Base-by-base conservation (phyloP, 2,888 invertebrate genomes). In the Tortrix viridana region DNA sequence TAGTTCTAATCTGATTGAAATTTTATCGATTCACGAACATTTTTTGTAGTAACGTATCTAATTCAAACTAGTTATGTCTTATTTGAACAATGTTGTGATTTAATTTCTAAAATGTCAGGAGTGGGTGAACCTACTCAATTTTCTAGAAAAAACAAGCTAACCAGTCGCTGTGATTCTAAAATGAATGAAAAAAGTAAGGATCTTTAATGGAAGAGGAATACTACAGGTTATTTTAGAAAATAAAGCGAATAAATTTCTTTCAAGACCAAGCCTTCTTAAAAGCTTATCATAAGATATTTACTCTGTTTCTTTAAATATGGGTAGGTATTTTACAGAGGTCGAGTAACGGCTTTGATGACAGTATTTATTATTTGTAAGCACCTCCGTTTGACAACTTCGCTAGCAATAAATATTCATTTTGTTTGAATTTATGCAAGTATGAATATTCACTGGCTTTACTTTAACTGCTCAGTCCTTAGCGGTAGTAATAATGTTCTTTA, bases 281-380 rank as follows among this genome's bases (percentile, higher is more conserved):
- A 58, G 67, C 69, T 71, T 68, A 72, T 65, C 66, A 55, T 57
- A 54, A 57, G 61, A 60, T 62, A 68, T 71, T 74, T 69, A 54
- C 60, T 65, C 60, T 61, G 44, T 41, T 38, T 46, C 44, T 68
- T 63, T 62, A 62, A 68, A 69, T 23, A 65, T 57, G 38, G 41
- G 52, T 54, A 56, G 41, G 52, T 54, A 56, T 38, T 53, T 19
- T n/a, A 22, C 14, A 50, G 54, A 70, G 32, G 57, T 68, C 56
- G 23, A 23, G 26, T 3, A 50, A 59, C 22, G 7, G 23, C 23
- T 46, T 14, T 38, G n/a, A 18, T 20, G 52, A 16, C 53, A 50
- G 7, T 6, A 37, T 50, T 38, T 22, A 53, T 38, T 41, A 53
- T 41, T 53, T 22, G 38, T 41, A 38, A 14, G 18, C 23, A 49